phyloP scores from a whole-genome alignment of 2,797 vertebrate species.

The Manis javanica region DNA sequence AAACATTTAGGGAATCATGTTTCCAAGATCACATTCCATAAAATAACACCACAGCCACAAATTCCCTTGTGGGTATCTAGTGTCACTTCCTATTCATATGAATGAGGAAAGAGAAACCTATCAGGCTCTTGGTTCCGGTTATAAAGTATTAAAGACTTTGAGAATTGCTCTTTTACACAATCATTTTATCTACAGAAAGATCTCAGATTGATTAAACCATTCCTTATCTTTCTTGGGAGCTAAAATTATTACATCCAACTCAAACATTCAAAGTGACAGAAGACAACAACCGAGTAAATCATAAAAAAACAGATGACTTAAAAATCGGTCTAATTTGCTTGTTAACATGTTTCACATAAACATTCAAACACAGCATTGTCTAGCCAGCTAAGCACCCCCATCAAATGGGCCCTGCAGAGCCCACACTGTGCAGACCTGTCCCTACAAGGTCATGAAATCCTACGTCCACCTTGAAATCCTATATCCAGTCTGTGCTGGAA shows the following conservation, averaged over 20 bases:
- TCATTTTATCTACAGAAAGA: neutral
- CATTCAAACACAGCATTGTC: neutral
- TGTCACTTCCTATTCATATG: neutral
- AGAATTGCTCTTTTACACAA: neutral
- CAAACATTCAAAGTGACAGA: neutral
- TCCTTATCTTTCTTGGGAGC: neutral
- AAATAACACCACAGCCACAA: conserved; percentile 6
- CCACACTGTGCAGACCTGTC: neutral
- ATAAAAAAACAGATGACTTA: neutral
- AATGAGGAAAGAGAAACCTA: neutral
- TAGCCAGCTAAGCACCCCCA: neutral
- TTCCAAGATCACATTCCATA: conserved; percentile 44
- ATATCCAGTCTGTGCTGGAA: neutral
- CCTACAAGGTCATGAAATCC: neutral
- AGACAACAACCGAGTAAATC: neutral
- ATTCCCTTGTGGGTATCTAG: neutral
- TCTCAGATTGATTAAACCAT: neutral
- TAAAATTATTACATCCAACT: neutral
- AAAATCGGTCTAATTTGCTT: neutral
- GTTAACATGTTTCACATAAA: neutral
- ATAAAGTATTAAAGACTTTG: neutral
- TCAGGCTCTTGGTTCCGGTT: neutral
- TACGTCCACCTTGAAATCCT: neutral
- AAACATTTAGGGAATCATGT: neutral
- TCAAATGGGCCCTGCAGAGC: neutral